These are phyloP conservation scores for Meriones psammophilus DNA, from an alignment of 2,797 vertebrate species.

Conservation along the genomic window DNA sequence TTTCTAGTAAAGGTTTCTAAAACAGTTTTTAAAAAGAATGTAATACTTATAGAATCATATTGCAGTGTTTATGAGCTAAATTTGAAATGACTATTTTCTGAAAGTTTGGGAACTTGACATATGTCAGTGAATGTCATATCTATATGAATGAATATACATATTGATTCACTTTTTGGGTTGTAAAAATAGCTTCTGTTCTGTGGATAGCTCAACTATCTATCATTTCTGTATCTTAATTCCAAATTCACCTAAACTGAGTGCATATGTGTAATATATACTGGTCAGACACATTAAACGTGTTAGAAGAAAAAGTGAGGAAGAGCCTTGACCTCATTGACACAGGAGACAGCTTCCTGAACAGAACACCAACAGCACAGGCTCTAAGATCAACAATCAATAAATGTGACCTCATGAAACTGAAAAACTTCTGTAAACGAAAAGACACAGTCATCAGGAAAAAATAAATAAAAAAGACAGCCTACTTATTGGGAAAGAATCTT, in stretches of 20 bases:
- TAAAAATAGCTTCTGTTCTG: conserved; percentile 46
- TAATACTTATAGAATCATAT: conserved; percentile 18
- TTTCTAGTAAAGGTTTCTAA: conserved; percentile 82
- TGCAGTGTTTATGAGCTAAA: conserved; percentile 31
- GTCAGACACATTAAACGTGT: no score
- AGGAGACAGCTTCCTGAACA: no score
- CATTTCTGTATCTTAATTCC: neutral
- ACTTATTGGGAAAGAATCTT: no score
- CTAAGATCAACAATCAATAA: no score
- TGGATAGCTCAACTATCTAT: neutral
- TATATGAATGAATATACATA: conserved; percentile 14
- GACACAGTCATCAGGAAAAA: no score
- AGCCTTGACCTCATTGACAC: no score
- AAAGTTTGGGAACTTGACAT: neutral
- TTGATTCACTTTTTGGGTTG: neutral
- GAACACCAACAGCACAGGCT: no score
- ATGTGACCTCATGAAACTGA: no score
- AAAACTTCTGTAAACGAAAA: no score
- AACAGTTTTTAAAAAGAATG: conserved; percentile 31
- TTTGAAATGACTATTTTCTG: conserved; percentile 34
- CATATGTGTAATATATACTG: neutral
- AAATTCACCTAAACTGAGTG: conserved; percentile 5
- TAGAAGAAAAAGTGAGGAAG: no score
- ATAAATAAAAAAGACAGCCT: no score
- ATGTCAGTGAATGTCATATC: neutral